Base-by-base conservation (phyloP, 30 jellyfish, hydroid and myxozoan genomes). In the Aurelia sp. region DNA sequence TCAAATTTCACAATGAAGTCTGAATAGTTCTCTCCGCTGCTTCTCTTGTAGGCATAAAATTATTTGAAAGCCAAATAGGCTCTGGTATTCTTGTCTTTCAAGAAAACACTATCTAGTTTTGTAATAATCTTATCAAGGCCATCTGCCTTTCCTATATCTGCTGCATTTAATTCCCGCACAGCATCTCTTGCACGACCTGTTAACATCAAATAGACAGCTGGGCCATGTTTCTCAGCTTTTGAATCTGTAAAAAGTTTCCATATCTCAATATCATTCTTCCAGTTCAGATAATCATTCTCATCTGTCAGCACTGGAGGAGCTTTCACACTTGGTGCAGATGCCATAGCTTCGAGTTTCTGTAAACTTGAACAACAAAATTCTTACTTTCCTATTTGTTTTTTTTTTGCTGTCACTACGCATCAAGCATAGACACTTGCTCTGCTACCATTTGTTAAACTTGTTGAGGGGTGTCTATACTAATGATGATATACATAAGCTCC, bases 161-260 rank as follows among this genome's bases (percentile, higher is more conserved):
- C 77, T 27, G n/a, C 19, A 1, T 15, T 66, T 16, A 66, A 10
- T 5, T 66, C 55, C 9, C 35, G 50, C 9, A 66, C 59, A 18
- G 11, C 8, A 6, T 23, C 77, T 4, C 55, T 8, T 15, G 60
- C 77, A 1, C 8, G 21, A 37, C 77, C 77, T 66, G 21, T 66
- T 9, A 66, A 13, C 13, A 12, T 17, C 7, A 66, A 23, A 27
- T 66, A 66, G 0, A 30, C 16, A 4, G 50, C 50, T 8, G 77
- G 37, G 9, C 50, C 47, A 8, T 15, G 19, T 66, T 66, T n/a
- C 2, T 66, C 15, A 6, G 13, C 17, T 15, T 8, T 7, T 0
- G 59, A 15, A 66, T 66, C 77, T 17, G 77, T 23, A 15, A 15
- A 66, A 0, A 66, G 7, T 66, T 66, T 8, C 77, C 77, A 66